Conservation (phyloP, 2,113 vertebrate species). For the Bubo bubo region DNA sequence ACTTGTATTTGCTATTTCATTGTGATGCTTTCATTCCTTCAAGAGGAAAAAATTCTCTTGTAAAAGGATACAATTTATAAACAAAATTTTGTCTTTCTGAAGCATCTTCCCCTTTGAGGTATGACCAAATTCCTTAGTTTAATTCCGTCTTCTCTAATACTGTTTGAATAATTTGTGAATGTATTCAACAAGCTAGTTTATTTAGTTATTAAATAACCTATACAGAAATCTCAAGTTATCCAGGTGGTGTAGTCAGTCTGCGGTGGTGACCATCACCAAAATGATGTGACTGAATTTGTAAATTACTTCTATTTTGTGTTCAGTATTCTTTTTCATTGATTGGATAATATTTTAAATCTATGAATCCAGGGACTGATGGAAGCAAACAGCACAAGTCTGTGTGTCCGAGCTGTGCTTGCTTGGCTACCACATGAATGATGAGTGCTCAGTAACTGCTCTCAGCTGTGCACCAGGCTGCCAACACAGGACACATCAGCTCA, state of each 20-base stretch:
- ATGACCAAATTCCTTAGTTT: neutral
- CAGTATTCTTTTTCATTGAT: neutral
- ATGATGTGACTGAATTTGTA: neutral
- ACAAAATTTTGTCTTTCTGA: neutral
- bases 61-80: neutral
- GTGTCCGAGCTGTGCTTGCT: neutral
- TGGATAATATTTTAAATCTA: neutral
- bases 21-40: neutral
- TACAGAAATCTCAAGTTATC: neutral
- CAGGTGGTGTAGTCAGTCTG: neutral
- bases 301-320: neutral
- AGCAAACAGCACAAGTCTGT: fast-evolving
- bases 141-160: neutral
- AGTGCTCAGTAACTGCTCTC: neutral
- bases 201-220: neutral
- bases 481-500: neutral
- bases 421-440: neutral
- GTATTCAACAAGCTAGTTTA: neutral
- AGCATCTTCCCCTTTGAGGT: neutral
- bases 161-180: neutral
- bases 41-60: neutral
- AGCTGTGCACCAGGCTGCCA: fast-evolving
- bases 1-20: neutral
- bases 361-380: neutral
- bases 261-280: neutral